phyloP scores from a whole-genome alignment of 2,888 invertebrate species.

The Ectemnius continuus region DNA sequence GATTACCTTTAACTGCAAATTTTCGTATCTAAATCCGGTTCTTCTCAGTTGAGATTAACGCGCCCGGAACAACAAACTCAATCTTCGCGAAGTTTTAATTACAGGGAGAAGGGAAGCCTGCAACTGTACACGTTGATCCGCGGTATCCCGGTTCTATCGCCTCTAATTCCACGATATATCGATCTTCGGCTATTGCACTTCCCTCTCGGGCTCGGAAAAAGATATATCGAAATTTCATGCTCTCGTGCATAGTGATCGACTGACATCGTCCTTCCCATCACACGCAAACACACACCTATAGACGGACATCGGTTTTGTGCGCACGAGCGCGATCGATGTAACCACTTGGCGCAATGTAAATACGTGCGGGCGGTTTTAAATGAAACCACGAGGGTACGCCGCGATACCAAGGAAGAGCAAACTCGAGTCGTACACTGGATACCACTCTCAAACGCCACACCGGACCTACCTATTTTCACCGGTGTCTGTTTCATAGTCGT shows the following conservation, averaged over 20 bases:
- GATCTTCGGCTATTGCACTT: too few species aligned
- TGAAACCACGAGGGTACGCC: slow-evolving; percentile 26
- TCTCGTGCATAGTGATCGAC: slow-evolving; percentile 3
- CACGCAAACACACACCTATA: too few species aligned
- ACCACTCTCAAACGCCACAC: slow-evolving; percentile 9
- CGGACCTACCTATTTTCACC: background rate
- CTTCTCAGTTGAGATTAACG: too few species aligned
- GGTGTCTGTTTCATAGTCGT: background rate
- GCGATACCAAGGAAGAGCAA: slow-evolving; percentile 23
- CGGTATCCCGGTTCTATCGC: too few species aligned
- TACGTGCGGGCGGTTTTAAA: slow-evolving; percentile 13
- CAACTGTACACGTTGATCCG: too few species aligned
- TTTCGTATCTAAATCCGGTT: too few species aligned
- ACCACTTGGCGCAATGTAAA: slow-evolving; percentile 27
- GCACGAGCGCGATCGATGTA: slow-evolving; percentile 21
- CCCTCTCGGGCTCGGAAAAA: background rate
- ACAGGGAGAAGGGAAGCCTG: too few species aligned
- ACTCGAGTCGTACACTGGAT: slow-evolving; percentile 13
- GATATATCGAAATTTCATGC: slow-evolving; percentile 36
- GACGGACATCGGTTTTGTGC: background rate
- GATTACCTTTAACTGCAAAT: too few species aligned
- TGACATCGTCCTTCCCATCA: too few species aligned
- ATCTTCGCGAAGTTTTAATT: too few species aligned
- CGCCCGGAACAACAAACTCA: too few species aligned
- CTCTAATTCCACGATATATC: too few species aligned